These are phyloP conservation scores for Agriotes lineatus DNA, from an alignment of 2,888 invertebrate species.

Conservation along the genomic window DNA sequence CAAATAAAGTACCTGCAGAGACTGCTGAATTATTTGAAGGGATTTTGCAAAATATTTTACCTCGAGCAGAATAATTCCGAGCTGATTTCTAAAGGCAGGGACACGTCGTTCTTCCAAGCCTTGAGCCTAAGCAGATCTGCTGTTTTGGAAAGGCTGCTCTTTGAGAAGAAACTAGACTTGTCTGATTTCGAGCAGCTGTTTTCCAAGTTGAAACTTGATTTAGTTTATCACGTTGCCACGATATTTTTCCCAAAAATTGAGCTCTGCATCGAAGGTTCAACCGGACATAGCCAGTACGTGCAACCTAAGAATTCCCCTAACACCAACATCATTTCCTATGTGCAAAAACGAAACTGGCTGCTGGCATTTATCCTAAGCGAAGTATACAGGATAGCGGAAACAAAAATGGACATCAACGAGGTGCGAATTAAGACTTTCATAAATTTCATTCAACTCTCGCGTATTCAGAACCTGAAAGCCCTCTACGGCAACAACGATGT, in stretches of 20 bases:
- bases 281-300: constrained; percentile 54
- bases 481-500: constrained; percentile 72
- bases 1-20: constrained; percentile 68
- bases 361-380: constrained; percentile 77
- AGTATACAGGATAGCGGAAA: constrained; percentile 71
- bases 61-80: constrained; percentile 60
- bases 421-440: constrained; percentile 71
- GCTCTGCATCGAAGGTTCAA: constrained; percentile 67
- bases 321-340: constrained; percentile 71
- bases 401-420: constrained; percentile 68
- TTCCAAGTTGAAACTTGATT: constrained; percentile 77
- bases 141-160: constrained; percentile 77
- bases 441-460: constrained; percentile 71
- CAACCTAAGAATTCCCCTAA: constrained; percentile 61
- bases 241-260: constrained; percentile 79
- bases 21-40: constrained; percentile 72
- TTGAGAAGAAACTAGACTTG: constrained; percentile 76
- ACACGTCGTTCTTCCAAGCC: constrained; percentile 68
- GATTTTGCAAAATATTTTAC: constrained; percentile 68
- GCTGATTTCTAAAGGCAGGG: constrained; percentile 59
- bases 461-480: constrained; percentile 69
- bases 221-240: constrained; percentile 78
- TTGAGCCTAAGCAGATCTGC: constrained; percentile 70
- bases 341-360: constrained; percentile 77
- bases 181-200: constrained; percentile 78